Base-by-base conservation (phyloP, 2,113 vertebrate genomes). In the Tauraco erythrolophus region DNA sequence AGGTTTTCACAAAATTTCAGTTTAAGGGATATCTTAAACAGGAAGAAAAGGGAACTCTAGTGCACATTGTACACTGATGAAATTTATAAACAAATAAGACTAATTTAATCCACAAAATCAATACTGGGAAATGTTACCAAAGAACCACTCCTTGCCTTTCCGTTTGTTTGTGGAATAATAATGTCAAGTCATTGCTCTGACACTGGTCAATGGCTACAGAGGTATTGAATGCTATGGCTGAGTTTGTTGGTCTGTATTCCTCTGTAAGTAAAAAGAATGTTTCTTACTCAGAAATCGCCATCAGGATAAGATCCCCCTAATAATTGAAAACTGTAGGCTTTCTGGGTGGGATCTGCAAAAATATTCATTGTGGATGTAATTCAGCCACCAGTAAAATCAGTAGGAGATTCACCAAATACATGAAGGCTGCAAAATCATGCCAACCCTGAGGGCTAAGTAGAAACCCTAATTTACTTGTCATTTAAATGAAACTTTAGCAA, bases 91-190 rank as follows among this genome's bases (percentile, higher is more conserved):
- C 81, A 51, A 91, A 18, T 88, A 35, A 64, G 21, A 45, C 19
- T 60, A 78, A 93, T 80, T 88, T 75, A 90, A 94, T 75, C 10
- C 16, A 4, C n/a, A 61, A 86, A 89, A 81, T 89, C 76, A 78
- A 87, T 91, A 39, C 39, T 66, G 39, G 80, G 64, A 89, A 96
- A 87, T n/a, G 79, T 64, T 92, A 91, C 33, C 30, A 24, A 71
- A 89, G 83, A 92, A 83, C 25, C 30, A 71, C 45, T 81, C 2
- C 0, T 68, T 94, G 68, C 53, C 33, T 92, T 89, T 84, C 54
- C 8, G 2, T 91, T 94, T 92, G 79, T 91, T 92, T 84, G 33
- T 95, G 61, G 69, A 94, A 87, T 92, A 92, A 66, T 28, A 71
- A 87, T 68, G 65, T 30, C 35, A 89, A 86, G 5, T 50, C 27